These are phyloP conservation scores for Pachymerium ferrugineum DNA, from an alignment of 2,888 invertebrate species.

Conservation along the genomic window DNA sequence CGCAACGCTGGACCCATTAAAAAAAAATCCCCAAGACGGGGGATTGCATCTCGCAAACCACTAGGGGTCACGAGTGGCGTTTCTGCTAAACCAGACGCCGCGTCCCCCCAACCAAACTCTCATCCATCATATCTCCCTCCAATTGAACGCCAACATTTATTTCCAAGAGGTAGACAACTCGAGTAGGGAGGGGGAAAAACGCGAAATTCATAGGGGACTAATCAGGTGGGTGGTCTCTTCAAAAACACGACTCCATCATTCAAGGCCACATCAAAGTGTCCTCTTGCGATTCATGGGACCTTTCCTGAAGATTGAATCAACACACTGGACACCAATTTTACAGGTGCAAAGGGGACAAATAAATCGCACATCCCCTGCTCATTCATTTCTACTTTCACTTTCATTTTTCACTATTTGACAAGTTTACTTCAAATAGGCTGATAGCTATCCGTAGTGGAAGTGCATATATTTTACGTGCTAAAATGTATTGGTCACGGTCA, in stretches of 20 bases:
- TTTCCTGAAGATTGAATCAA: slow-evolving; percentile 19
- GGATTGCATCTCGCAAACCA: slow-evolving; percentile 21
- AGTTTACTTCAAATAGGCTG: too few relatives aligned
- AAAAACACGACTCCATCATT: slow-evolving; percentile 20
- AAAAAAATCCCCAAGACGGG: background rate
- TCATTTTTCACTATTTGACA: background rate
- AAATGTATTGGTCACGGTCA: slow-evolving; percentile 15
- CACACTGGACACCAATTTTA: background rate
- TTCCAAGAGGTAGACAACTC: slow-evolving; percentile 16
- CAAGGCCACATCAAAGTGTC: slow-evolving; percentile 15
- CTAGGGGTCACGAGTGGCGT: slow-evolving; percentile 16
- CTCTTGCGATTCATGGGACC: background rate
- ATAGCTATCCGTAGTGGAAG: too few relatives aligned
- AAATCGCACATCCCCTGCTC: background rate
- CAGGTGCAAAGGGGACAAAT: background rate
- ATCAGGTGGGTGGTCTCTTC: slow-evolving; percentile 6
- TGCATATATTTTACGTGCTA: background rate
- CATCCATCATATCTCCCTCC: slow-evolving; percentile 27
- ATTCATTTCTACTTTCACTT: background rate
- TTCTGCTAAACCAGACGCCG: slow-evolving; percentile 1
- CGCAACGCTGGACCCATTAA: slow-evolving; percentile 1
- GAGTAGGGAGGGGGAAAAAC: background rate
- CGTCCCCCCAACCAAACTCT: slow-evolving; percentile 16
- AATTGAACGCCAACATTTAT: slow-evolving; percentile 25
- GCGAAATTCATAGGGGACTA: slow-evolving; percentile 17